Conservation (phyloP, 2,888 invertebrate genomes). For the Theretra japonica region DNA sequence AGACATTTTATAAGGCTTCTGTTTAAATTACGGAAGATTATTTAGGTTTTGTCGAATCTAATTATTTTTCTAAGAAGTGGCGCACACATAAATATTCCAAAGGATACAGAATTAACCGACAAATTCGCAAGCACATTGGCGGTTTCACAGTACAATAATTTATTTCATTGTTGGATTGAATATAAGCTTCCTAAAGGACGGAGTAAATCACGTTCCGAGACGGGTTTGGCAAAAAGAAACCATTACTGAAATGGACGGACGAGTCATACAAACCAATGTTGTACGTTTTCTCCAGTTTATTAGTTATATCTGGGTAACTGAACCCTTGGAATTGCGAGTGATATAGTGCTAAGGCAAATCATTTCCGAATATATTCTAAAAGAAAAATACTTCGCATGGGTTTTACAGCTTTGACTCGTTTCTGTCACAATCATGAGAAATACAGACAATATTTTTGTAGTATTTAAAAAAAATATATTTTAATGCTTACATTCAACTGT, state of each 20-base stretch:
- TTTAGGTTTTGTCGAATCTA: too few species aligned
- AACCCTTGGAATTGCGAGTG: not conserved
- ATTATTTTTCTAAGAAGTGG: too few species aligned
- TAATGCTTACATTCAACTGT: too few species aligned
- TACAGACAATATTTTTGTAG: too few species aligned
- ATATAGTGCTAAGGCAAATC: slow-evolving; percentile 11
- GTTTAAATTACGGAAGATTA: too few species aligned
- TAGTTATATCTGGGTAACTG: slow-evolving; percentile 5
- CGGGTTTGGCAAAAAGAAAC: slow-evolving; percentile 18
- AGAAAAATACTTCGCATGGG: not conserved
- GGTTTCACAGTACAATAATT: not conserved
- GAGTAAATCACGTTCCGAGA: slow-evolving; percentile 6
- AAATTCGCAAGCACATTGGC: not conserved
- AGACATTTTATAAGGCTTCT: too few species aligned
- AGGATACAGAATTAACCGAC: not conserved
- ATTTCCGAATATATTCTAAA: not conserved
- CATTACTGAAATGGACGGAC: slow-evolving; percentile 8
- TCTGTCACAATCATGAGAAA: not conserved
- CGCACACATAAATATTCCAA: not conserved
- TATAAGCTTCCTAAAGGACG: slow-evolving; percentile 5
- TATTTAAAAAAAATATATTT: too few species aligned
- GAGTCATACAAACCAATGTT: slow-evolving; percentile 22
- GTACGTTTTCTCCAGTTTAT: slow-evolving; percentile 9
- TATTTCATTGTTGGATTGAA: slow-evolving; percentile 12
- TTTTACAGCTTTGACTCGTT: not conserved